Evolutionary conservation across 2,888 invertebrate genomes (phyloP).

Genomic region (Cheilosia pagana): DNA sequence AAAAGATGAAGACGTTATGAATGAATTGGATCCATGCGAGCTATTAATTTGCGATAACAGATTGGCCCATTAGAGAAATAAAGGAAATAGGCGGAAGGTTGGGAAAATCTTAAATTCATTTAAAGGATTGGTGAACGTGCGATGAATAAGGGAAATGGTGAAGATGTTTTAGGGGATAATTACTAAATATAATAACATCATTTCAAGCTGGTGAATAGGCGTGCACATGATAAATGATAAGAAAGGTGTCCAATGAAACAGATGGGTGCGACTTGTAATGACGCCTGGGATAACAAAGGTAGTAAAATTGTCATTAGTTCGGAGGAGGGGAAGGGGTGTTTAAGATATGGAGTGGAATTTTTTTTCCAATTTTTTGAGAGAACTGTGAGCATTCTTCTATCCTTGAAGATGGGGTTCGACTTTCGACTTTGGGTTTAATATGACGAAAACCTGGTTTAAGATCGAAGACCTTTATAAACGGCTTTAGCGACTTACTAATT

Average conservation of each 20-base stretch:
- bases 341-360: too few relatives aligned
- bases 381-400: too few relatives aligned
- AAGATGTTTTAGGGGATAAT: neutral
- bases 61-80: slow-evolving; percentile 28
- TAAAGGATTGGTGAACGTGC: neutral
- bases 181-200: neutral
- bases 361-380: too few relatives aligned
- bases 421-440: too few relatives aligned
- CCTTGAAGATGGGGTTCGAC: too few relatives aligned
- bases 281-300: too few relatives aligned
- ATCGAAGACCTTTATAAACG: too few relatives aligned
- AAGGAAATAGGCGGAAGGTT: neutral
- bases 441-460: too few relatives aligned
- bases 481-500: too few relatives aligned
- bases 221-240: neutral
- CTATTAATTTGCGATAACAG: slow-evolving; percentile 50
- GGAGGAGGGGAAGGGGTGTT: too few relatives aligned
- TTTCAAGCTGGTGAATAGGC: neutral
- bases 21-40: slow-evolving; percentile 47
- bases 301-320: too few relatives aligned
- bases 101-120: slow-evolving; percentile 1
- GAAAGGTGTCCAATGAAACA: neutral
- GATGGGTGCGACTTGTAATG: neutral
- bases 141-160: neutral
- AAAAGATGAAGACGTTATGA: slow-evolving; percentile 58